These are phyloP conservation scores for Ovis canadensis DNA, from an alignment of 2,113 vertebrate species.

Conservation along the genomic window DNA sequence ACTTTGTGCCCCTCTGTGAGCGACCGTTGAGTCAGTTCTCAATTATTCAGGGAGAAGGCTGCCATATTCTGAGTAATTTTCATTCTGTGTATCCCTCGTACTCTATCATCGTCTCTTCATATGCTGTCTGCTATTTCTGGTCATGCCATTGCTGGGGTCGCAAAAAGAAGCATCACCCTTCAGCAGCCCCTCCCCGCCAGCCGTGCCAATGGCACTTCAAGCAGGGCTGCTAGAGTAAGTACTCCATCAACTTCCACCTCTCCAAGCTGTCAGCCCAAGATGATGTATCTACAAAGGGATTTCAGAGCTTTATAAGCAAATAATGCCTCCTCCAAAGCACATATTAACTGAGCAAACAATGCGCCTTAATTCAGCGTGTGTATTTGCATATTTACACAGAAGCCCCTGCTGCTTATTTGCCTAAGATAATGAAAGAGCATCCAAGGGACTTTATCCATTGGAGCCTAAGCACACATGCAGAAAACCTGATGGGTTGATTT, in stretches of 20 bases:
- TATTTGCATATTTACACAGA: slow-evolving; percentile 64
- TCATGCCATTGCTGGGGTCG: slow-evolving; percentile 28
- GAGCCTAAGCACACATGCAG: neutral
- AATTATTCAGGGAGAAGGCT: neutral
- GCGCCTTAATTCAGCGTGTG: slow-evolving; percentile 37
- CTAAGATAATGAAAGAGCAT: slow-evolving; percentile 62
- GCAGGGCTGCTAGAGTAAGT: neutral
- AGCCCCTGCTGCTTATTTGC: slow-evolving; percentile 62
- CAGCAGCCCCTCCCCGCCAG: neutral
- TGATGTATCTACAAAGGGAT: slow-evolving; percentile 59
- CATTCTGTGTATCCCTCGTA: slow-evolving; percentile 3
- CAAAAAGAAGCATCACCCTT: slow-evolving; percentile 49
- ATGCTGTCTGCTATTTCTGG: slow-evolving; percentile 56
- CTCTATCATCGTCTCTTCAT: slow-evolving; percentile 43
- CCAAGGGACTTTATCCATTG: neutral
- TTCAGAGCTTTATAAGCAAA: slow-evolving; percentile 59
- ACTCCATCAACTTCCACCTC: slow-evolving; percentile 49
- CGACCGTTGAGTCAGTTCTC: neutral
- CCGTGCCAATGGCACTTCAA: neutral
- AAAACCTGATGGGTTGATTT: neutral
- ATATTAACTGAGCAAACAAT: slow-evolving; percentile 62
- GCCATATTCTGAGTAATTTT: slow-evolving; percentile 38
- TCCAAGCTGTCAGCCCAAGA: slow-evolving; percentile 42
- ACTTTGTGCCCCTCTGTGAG: neutral
- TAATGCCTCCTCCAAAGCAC: slow-evolving; percentile 58